These are phyloP conservation scores for Marmota monax DNA, from an alignment of 2,113 vertebrate species.

Conservation along the genomic window DNA sequence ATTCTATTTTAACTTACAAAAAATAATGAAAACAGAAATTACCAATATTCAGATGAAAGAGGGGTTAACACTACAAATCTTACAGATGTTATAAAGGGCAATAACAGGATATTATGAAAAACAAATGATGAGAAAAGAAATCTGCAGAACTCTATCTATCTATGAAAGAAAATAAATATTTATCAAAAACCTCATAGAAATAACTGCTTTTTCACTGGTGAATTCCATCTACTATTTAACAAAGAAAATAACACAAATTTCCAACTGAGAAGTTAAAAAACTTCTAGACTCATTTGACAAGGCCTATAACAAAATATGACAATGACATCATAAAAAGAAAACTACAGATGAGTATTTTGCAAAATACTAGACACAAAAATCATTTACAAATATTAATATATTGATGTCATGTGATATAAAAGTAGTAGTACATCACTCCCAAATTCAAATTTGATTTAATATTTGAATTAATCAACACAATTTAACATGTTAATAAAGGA, in stretches of 20 bases:
- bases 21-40: background rate
- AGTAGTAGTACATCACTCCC: background rate
- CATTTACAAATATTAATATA: background rate
- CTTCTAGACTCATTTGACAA: background rate
- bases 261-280: background rate
- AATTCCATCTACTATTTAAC: background rate
- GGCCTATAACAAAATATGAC: background rate
- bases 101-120: background rate
- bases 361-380: background rate
- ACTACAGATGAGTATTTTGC: background rate
- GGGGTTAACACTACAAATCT: background rate
- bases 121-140: background rate
- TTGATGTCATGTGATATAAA: background rate
- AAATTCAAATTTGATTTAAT: background rate
- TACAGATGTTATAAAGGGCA: background rate
- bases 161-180: background rate
- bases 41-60: background rate
- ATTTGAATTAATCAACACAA: background rate
- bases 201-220: background rate
- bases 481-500: background rate
- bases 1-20: background rate
- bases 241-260: background rate
- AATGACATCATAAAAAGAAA: background rate
- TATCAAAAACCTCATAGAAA: background rate
- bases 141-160: too few species aligned